Base-by-base conservation (phyloP, 2,797 vertebrate species). In the Myoxocephalus aenaeus region DNA sequence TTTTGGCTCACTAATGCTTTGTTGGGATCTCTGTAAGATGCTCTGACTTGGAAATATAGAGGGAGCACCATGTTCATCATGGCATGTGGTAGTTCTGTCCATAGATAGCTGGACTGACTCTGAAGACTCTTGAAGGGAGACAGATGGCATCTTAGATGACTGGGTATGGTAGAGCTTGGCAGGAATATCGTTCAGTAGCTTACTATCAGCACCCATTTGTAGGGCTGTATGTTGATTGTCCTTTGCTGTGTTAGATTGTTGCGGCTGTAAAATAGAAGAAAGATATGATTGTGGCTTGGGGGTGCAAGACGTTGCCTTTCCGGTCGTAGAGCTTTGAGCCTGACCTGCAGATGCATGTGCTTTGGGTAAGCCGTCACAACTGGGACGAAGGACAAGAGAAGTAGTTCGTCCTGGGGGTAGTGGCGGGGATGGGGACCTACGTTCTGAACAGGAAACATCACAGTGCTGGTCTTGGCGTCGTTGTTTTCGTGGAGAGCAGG, bases 391-490 rank as follows among this genome's bases (percentile, higher is more conserved):
- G 40, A 97, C 90, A 0, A 97, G 91, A 18, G 97, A 97, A 7
- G 94, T 90, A n/a, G 95, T 96, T 74, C 96, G 93, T 61, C 95
- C 96, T 20, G 97, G 96, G 2, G 80, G 94, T 17, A 83, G 73
- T 0, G 96, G 97, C 1, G 95, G 95, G 3, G 95, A 93, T 0
- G 94, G 93, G 6, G 96, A 95, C 44, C 65, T 91, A 25, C 59
- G 34, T 44, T 93, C 89, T 25, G 79, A 87, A 68, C 68, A 15
- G 56, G 85, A 81, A 36, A 84, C 78, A 58, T 90, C 90, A 87
- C 87, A 87, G 65, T 89, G 88, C 4, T 91, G 88, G 29, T 96
- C 96, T 90, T 95, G 90, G 38, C 88, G 89, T 69, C 89, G 92
- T 69, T 95, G 93, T 87, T 95, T 92, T 59, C 92, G 78, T 5